Base-by-base conservation (phyloP, 2,113 vertebrate species). In the Alligator mississippiensis region DNA sequence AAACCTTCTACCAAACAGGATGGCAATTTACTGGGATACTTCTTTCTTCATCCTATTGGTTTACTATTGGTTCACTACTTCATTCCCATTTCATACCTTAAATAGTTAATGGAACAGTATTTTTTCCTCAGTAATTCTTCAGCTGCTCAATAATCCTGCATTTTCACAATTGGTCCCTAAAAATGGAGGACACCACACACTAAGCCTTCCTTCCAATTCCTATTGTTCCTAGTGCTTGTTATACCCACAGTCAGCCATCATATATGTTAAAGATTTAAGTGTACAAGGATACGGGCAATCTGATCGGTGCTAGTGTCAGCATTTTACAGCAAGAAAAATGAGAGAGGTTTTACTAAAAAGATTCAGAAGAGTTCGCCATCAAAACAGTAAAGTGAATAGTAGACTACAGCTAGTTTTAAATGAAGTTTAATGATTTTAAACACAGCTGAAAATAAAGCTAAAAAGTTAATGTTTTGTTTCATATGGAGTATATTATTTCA, bases 261-360 rank as follows among this genome's bases (percentile, higher is more conserved):
- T 80, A 80, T 64, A 84, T 87, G 84, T 90, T 85, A 90, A 93
- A 85, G 86, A 88, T 91, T 83, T 90, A 91, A 77, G 92, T 91
- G 88, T 62, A 90, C 13, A 92, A 28, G 47, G 27, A 91, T 47
- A 93, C 2, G 75, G 66, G 74, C 79, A 82, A 85, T 83, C 87
- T 91, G 88, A 91, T 77, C 88, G 85, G 19, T 95, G 86, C 88
- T 91, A 96, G 92, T 22, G 90, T 85, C 90, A 95, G 89, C 89
- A 94, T 66, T 95, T 92, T 54, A 86, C 1, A 88, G 84, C 86
- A 93, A 88, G 91, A 85, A 85, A 66, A 90, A 82, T 62, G 92
- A 64, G 59, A 92, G n/a, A 81, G 54, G 79, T 47, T 22, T 79
- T 91, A 88, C 38, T 63, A 87, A 87, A 38, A 47, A 90, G 25